Base-by-base conservation (phyloP, 1,140 invertebrate species). In the Drosophila yakuba region DNA sequence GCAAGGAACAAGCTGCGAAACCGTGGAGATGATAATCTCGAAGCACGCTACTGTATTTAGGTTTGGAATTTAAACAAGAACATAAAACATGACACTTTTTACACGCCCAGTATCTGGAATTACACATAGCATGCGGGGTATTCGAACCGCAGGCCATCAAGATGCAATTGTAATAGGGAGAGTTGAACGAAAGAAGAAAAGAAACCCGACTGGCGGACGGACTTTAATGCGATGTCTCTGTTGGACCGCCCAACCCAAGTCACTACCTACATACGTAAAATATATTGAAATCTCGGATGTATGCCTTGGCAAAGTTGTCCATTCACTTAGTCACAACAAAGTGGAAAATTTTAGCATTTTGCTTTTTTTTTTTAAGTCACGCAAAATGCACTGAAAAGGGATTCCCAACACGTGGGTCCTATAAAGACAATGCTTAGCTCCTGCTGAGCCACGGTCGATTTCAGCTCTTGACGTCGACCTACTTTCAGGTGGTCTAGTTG, bases 261-360 rank as follows among this genome's bases (percentile, higher is more conserved):
- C 23, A 17, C 73, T 81, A 55, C 67, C 71, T 75, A 82, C 62
- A 78, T 86, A 51, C 72, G 83, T 75, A 78, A 86, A 71, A 81
- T 81, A 66, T 57, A 64, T 48, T 58, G 32, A 54, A 72, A 41
- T 58, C 48, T 67, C 52, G 77, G 77, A 80, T 84, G 60, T 61
- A 64, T 69, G 47, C 32, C 41, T 14, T 20, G 68, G 38, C 60
- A 57, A 58, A 48, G 50, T 48, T 58, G 48, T 44, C 5, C 55
- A 68, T 10, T 43, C 52, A 45, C 32, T 41, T n/a, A 57, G 50
- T 12, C n/a, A 15, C 61, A 51, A 45, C 25, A 39, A 23, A 66
- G 39, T 43, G 48, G 35, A 63, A 62, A 52, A 38, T 39, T 39
- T 3, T 43, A 43, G 32, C 38, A 39, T 17, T 17, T 17, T 17